Conservation (phyloP, 2,888 invertebrate species). For the Sinodicranocentrus sp. region DNA sequence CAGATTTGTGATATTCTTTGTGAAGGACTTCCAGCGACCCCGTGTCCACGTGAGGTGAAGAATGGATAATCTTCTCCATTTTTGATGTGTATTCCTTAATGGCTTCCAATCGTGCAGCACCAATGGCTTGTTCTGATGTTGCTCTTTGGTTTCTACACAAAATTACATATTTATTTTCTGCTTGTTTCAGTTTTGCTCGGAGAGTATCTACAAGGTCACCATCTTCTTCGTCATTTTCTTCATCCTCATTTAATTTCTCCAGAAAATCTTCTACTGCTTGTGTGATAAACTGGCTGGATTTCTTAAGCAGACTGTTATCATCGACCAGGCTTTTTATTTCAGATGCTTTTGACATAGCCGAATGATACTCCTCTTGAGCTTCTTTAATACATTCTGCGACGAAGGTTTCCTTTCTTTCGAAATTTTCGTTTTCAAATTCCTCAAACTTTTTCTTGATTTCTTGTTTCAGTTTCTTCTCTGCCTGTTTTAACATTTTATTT, state of each 20-base stretch:
- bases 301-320: too few relatives aligned
- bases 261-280: slow-evolving; percentile 3
- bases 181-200: neutral
- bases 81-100: neutral
- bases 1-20: too few relatives aligned
- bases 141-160: neutral
- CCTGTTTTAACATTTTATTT: slow-evolving; percentile 20
- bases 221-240: slow-evolving; percentile 5
- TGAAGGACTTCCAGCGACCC: too few relatives aligned
- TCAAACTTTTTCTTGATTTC: neutral
- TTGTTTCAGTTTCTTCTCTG: slow-evolving; percentile 24
- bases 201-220: neutral
- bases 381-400: slow-evolving; percentile 27
- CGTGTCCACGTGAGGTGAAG: too few relatives aligned
- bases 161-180: neutral
- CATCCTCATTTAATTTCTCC: slow-evolving; percentile 40
- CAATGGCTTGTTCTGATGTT: neutral
- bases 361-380: slow-evolving; percentile 33
- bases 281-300: slow-evolving; percentile 10
- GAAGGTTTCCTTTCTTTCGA: neutral
- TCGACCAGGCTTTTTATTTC: too few relatives aligned
- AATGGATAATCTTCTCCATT: neutral
- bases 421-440: slow-evolving; percentile 15
- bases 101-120: too few relatives aligned
- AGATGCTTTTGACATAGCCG: neutral